Base-by-base conservation (phyloP, 2,113 vertebrate species). In the Ardeotis arabs region DNA sequence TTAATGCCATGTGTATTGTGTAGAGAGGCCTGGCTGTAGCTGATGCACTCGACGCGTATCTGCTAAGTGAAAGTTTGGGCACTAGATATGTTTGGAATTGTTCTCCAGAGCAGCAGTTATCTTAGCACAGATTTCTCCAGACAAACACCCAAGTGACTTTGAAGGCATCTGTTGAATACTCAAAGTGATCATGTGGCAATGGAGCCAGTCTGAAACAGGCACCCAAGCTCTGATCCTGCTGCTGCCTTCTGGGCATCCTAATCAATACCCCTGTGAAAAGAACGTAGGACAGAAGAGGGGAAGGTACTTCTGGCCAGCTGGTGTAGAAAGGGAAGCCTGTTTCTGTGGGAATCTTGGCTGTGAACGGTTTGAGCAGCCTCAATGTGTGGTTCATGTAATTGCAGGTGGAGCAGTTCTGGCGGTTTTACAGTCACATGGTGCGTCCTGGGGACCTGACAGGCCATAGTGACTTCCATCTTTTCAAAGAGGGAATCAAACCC, bases 341-440 rank as follows among this genome's bases (percentile, higher is more conserved):
- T 92, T 72, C 55, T 63, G 1, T 56, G 63, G 68, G 59, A 76
- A 16, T 60, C 56, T 35, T 52, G 44, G 28, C 83, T 64, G 59
- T 93, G 69, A 68, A 11, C 53, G n/a, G 31, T 53, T 64, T 66
- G 62, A 81, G 37, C 69, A 87, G 69, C 72, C 75, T 93, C 53
- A 58, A 5, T 68, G 17, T 68, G 35, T 62, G 52, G 37, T 93
- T 80, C 2, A 0, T 96, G 47, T 88, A 41, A 14, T 95, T 97
- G 63, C 95, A 99, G 98, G 98, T 99, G 97, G 98, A 99, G 84
- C 98, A 98, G 74, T 99, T 99, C 96, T 99, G 98, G 98, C 97
- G 98, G 93, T 98, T 98, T 97, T 99, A 98, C 78, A 99, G 98
- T 96, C 98, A 99, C 96, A 98, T 99, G 98, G 98, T 98, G 58